Conservation (phyloP, 2,113 vertebrate species). For the Protobothrops mucrosquamatus region DNA sequence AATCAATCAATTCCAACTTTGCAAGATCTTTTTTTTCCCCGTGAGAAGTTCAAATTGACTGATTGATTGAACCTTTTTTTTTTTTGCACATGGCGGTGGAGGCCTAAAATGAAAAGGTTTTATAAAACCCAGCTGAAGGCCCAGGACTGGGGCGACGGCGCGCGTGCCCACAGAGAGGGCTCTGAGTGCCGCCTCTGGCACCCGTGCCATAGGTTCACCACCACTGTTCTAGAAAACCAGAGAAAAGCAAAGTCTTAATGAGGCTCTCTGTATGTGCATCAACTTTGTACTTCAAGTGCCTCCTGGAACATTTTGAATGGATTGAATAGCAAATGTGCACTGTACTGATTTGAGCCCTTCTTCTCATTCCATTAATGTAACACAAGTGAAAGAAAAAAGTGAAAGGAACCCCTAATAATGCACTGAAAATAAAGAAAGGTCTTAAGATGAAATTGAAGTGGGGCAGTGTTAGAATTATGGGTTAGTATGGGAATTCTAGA, state of each 20-base stretch:
- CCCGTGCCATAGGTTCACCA: no score
- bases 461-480: neutral
- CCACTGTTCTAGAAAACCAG: neutral
- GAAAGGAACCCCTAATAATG: neutral
- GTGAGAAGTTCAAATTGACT: no score
- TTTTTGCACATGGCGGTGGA: no score
- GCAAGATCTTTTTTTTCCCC: no score
- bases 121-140: no score
- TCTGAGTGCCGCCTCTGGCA: no score
- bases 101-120: no score
- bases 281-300: neutral
- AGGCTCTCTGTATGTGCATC: no score
- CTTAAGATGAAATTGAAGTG: neutral
- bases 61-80: no score
- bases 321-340: neutral
- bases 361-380: neutral
- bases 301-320: neutral
- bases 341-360: neutral
- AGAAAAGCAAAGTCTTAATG: neutral
- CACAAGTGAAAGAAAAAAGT: neutral
- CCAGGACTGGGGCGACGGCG: no score
- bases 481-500: neutral
- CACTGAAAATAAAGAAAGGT: neutral
- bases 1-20: no score
- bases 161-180: no score